These are phyloP conservation scores for Geotrypetes seraphini DNA, from an alignment of 2,797 vertebrate genomes.

Conservation along the genomic window DNA sequence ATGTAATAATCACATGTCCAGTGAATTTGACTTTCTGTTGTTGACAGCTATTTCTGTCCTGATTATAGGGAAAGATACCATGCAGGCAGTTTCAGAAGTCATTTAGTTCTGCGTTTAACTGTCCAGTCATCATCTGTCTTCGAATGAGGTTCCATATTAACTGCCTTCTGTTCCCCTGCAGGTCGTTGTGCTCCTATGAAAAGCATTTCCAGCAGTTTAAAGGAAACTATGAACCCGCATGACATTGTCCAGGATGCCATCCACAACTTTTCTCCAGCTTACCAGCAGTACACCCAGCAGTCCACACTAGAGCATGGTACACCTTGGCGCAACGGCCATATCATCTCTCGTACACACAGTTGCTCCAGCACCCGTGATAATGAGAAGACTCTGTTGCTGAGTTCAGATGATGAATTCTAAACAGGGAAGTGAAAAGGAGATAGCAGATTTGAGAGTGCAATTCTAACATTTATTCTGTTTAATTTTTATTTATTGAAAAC, in stretches of 20 bases:
- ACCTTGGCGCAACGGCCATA: conserved; percentile 48
- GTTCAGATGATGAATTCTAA: conserved; percentile 92
- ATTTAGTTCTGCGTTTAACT: not conserved
- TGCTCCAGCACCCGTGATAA: conserved; percentile 61
- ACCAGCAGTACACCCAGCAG: conserved; percentile 98
- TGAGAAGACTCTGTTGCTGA: conserved; percentile 92
- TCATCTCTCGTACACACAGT: conserved; percentile 61
- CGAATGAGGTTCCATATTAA: not conserved
- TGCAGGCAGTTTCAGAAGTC: no score
- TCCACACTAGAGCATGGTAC: conserved; percentile 78
- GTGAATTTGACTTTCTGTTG: no score
- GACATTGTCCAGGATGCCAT: conserved; percentile 97
- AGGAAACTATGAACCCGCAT: conserved; percentile 94
- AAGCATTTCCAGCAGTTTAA: conserved; percentile 97
- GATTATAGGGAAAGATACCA: no score
- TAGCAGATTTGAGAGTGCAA: conserved; percentile 4
- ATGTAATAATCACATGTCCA: no score
- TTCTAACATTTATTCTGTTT: no score
- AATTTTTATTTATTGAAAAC: no score
- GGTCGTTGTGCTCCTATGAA: conserved; percentile 95
- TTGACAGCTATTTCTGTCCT: no score
- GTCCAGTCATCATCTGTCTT: not conserved
- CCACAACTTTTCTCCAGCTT: conserved; percentile 97
- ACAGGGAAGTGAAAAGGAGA: not conserved
- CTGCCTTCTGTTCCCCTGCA: conserved; percentile 21